Conservation (phyloP, 2,888 invertebrate genomes). For the Apoderus coryli region DNA sequence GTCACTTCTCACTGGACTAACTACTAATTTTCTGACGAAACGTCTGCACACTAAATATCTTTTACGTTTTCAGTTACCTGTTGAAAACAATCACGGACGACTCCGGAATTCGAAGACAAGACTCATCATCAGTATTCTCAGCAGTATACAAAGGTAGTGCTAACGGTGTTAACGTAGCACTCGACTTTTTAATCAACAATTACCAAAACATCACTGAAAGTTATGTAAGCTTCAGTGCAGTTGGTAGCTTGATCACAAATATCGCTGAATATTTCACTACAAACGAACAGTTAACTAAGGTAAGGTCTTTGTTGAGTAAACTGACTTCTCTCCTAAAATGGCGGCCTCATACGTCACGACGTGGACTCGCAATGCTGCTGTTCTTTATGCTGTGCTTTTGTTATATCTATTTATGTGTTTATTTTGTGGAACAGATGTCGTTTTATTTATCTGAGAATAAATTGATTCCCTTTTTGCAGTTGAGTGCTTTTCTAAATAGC, state of each 20-base stretch:
- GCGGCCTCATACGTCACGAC: no score
- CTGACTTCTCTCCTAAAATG: no score
- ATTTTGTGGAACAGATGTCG: no score
- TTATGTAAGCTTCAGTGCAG: slow-evolving; percentile 28
- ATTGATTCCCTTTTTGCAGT: slow-evolving; percentile 14
- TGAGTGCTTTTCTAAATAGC: slow-evolving; percentile 11
- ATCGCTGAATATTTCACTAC: slow-evolving; percentile 24
- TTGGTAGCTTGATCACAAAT: slow-evolving; percentile 28
- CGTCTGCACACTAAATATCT: no score
- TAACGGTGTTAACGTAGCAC: slow-evolving; percentile 36
- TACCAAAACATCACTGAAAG: slow-evolving; percentile 28
- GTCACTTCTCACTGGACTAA: no score
- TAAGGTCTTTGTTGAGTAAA: no score
- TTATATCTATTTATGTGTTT: no score
- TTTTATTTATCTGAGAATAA: no score
- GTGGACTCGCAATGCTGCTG: no score
- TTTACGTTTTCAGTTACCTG: slow-evolving; percentile 17
- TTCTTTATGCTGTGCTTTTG: no score
- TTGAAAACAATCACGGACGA: slow-evolving; percentile 18
- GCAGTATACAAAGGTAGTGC: slow-evolving; percentile 36
- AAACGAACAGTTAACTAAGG: slow-evolving; percentile 20
- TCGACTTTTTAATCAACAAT: slow-evolving; percentile 36
- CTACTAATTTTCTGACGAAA: no score
- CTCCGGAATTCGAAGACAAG: slow-evolving; percentile 34
- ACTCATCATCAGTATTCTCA: slow-evolving; percentile 30